A percentile compares a stretch with the other conserved stretches of the same genome.
phyloP scores from a whole-genome alignment of 1,140 invertebrate species.

The Neotoxoptera formosana region DNA sequence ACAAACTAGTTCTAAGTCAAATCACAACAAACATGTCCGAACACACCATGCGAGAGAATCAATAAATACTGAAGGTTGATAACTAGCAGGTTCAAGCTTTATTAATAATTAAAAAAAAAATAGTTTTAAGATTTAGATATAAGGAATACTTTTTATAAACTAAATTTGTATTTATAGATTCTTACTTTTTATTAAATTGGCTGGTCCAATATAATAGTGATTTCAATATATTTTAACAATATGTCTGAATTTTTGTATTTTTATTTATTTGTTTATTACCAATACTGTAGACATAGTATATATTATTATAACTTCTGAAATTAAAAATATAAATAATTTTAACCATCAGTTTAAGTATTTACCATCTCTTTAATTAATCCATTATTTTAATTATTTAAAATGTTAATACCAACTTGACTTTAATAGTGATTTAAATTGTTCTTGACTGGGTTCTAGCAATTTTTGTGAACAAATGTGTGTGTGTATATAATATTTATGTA shows the following conservation, averaged over 20 bases:
- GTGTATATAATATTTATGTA: constrained; percentile 9
- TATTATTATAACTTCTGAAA: not conserved
- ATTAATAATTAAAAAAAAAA: not conserved
- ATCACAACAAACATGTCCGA: constrained; percentile 87
- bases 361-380: not conserved
- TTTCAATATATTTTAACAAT: not conserved
- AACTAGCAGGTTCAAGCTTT: not conserved
- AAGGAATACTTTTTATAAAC: not conserved
- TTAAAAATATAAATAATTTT: constrained; percentile 22
- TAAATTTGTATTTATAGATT: not conserved
- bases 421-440: constrained; percentile 32
- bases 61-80: constrained; percentile 81
- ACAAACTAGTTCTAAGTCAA: constrained; percentile 84
- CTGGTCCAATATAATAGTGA: not conserved
- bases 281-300: not conserved
- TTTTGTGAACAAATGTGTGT: constrained; percentile 49
- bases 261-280: constrained; percentile 7
- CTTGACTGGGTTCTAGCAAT: not conserved
- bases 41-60: constrained; percentile 87
- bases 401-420: not conserved
- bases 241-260: not conserved
- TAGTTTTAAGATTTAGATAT: not conserved
- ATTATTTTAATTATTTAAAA: constrained; percentile 6
- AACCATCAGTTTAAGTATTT: not conserved
- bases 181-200: not conserved